These are phyloP conservation scores for Clarias magur DNA, from an alignment of 2,113 vertebrate species.

Conservation along the genomic window DNA sequence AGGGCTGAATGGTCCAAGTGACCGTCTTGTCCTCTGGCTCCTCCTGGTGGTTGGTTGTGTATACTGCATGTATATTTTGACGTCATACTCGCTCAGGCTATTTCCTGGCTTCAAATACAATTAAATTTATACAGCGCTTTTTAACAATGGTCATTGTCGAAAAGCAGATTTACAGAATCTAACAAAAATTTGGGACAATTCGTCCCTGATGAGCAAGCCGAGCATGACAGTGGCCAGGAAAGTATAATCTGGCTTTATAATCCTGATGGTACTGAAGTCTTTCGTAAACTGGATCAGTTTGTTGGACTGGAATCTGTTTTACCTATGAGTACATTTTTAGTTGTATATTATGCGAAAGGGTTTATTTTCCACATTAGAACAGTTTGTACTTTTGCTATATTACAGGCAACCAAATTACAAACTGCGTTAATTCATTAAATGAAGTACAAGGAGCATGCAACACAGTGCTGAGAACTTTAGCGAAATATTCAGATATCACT, in stretches of 20 bases:
- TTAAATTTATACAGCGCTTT: too few species aligned
- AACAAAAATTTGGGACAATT: too few species aligned
- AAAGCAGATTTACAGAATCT: too few species aligned
- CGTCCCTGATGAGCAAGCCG: too few species aligned
- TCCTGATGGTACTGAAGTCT: background rate
- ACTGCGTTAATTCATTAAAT: background rate
- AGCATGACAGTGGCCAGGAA: too few species aligned
- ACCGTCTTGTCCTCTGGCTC: conserved; percentile 11
- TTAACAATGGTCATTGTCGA: too few species aligned
- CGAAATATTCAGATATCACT: too few species aligned
- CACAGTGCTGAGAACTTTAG: too few species aligned
- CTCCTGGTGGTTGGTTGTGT: background rate
- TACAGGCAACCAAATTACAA: background rate
- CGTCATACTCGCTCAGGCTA: background rate
- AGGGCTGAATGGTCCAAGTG: background rate
- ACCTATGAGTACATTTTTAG: background rate
- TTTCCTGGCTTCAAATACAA: background rate
- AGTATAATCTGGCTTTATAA: background rate
- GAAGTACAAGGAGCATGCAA: too few species aligned
- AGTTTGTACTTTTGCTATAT: background rate
- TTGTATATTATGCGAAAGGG: background rate
- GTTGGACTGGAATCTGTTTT: background rate
- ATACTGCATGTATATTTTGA: background rate
- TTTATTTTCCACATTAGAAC: background rate
- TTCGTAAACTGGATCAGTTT: background rate